These are phyloP conservation scores for Physeter macrocephalus DNA, from an alignment of 2,113 vertebrate species.

Conservation along the genomic window DNA sequence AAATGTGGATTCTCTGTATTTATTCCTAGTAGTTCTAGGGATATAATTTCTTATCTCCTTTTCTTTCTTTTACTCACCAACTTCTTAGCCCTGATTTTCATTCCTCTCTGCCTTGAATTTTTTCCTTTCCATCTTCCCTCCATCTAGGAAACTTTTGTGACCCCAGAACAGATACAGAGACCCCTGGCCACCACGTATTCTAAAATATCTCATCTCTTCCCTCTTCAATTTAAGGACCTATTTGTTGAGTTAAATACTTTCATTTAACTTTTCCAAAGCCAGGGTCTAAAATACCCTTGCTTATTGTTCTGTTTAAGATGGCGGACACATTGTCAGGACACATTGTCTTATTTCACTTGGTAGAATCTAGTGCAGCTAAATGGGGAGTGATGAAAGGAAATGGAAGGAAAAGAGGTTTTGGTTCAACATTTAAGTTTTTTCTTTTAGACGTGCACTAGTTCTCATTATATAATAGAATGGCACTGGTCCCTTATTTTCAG, in stretches of 20 bases:
- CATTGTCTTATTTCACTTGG: background rate
- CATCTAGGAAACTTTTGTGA: background rate
- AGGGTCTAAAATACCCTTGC: background rate
- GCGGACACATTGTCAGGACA: background rate
- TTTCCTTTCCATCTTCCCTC: background rate
- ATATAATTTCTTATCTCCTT: background rate
- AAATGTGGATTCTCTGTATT: background rate
- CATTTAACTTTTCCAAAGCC: background rate
- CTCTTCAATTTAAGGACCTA: background rate
- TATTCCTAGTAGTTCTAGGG: background rate
- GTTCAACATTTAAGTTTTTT: background rate
- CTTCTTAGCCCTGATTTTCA: background rate
- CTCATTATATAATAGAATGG: background rate
- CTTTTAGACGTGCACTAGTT: background rate
- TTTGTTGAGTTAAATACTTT: background rate
- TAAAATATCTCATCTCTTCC: conserved; percentile 1
- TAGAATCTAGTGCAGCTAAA: background rate
- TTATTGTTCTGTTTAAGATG: background rate
- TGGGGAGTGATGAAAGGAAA: background rate
- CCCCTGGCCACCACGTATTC: background rate
- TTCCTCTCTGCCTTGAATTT: background rate
- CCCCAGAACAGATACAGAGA: background rate
- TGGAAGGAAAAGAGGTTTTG: background rate
- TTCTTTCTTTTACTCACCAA: background rate
- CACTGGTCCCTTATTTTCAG: background rate